These are phyloP conservation scores for Diorhabda carinulata DNA, from an alignment of 1,140 invertebrate genomes.

Conservation along the genomic window DNA sequence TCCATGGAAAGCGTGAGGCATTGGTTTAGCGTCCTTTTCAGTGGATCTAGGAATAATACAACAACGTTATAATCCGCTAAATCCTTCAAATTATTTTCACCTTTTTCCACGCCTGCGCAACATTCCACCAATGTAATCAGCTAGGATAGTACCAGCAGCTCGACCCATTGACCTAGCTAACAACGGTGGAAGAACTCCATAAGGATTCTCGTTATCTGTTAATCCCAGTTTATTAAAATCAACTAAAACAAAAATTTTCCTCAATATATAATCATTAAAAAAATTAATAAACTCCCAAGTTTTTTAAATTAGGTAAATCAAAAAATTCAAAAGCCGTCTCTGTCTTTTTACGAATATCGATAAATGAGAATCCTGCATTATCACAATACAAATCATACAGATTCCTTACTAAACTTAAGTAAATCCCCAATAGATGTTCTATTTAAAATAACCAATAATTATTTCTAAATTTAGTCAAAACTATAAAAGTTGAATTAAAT, in stretches of 20 bases:
- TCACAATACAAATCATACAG: too few relatives aligned
- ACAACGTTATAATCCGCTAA: too few relatives aligned
- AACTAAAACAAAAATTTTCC: conserved; percentile 54
- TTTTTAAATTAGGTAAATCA: not conserved
- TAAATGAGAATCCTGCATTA: too few relatives aligned
- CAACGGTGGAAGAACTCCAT: conserved; percentile 68
- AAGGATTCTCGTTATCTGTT: conserved; percentile 81
- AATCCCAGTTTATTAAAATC: conserved; percentile 77
- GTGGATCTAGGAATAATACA: not conserved
- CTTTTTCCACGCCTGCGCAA: conserved; percentile 62
- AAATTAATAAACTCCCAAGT: not conserved
- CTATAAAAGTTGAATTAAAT: too few relatives aligned
- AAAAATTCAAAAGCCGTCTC: too few relatives aligned
- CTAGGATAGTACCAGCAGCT: conserved; percentile 58
- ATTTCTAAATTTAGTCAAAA: too few relatives aligned
- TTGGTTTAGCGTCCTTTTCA: not conserved
- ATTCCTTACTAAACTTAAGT: too few relatives aligned
- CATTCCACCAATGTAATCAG: conserved; percentile 68
- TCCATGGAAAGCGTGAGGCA: conserved; percentile 61
- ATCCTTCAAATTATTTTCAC: conserved; percentile 40
- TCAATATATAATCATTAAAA: not conserved
- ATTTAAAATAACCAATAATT: too few relatives aligned
- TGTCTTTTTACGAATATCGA: too few relatives aligned
- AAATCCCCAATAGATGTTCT: too few relatives aligned
- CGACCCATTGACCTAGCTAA: conserved; percentile 68